Evolutionary conservation across 1,140 invertebrate species (phyloP).

Genomic region (Aphelinus atriplicis): DNA sequence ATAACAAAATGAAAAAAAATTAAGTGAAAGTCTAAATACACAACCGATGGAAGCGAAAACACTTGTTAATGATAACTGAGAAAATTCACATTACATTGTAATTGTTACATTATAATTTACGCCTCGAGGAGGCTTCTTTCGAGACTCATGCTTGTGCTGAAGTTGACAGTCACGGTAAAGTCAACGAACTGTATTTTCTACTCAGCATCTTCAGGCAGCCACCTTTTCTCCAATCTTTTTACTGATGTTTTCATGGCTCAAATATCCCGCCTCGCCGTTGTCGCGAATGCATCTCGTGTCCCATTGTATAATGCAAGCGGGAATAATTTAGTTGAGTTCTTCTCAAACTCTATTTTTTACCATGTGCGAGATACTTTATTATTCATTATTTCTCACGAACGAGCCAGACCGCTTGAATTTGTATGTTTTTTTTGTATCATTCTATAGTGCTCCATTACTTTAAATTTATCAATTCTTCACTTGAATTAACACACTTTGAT

Average conservation of each 20-base stretch:
- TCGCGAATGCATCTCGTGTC: not conserved
- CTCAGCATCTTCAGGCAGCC: not conserved
- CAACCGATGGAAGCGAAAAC: too few relatives aligned
- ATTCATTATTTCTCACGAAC: constrained; percentile 11
- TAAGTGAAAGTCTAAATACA: too few relatives aligned
- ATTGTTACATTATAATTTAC: too few relatives aligned
- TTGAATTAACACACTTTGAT: not conserved
- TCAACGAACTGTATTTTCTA: not conserved
- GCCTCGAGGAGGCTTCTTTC: too few relatives aligned
- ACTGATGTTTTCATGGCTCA: constrained; percentile 7
- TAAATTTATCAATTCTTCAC: too few relatives aligned
- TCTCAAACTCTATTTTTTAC: constrained; percentile 14
- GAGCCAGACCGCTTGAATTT: not conserved
- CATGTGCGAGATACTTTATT: not conserved
- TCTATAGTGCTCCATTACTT: too few relatives aligned
- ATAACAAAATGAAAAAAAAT: too few relatives aligned
- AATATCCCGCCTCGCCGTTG: not conserved
- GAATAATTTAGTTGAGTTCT: constrained; percentile 19
- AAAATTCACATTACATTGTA: too few relatives aligned
- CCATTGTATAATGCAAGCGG: not conserved
- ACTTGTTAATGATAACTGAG: too few relatives aligned
- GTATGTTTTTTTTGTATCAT: too few relatives aligned
- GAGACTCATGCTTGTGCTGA: not conserved
- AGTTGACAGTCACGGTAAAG: not conserved
- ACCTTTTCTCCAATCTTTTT: constrained; percentile 11